Base-by-base conservation (phyloP, 1,140 invertebrate species). In the Hyphantria cunea region DNA sequence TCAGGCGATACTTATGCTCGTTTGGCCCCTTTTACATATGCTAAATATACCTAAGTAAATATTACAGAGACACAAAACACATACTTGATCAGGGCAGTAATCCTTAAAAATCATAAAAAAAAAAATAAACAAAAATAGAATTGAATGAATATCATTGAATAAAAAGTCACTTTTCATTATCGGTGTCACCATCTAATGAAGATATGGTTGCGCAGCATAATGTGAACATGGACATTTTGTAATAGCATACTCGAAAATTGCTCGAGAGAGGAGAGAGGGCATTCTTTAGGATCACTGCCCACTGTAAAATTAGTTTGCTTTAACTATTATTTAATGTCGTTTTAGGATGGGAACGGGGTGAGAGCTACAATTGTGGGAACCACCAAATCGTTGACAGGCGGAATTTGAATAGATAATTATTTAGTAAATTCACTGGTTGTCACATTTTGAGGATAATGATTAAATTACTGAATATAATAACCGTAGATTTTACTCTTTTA, bases 321-420 rank as follows among this genome's bases (percentile, higher is more conserved):
- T 80, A 77, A 77, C 78, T 69, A 80, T 77, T 77, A 75, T 80
- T 80, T 77, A 80, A 80, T 77, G 78, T 74, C 76, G 63, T 76
- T 76, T 73, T 63, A 62, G 59, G 67, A 73, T 80, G 77, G 72
- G 70, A 75, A 76, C 66, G 60, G 61, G 64, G 72, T 60, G 67
- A 77, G 65, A 58, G 44, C 51, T 39, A 68, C 68, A 70, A 75
- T 72, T 75, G 77, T 80, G 77, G 70, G 77, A 80, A 76, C 58
- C 11, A 63, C 52, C 50, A 61, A 68, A 58, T 44, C 56, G 67
- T 72, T 66, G 70, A 75, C 70, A 64, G 59, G 55, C 47, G n/a
- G 50, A 61, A 67, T 76, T 76, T 74, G 69, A 78, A 78, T 73
- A 53, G 67, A 74, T 74, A 70, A 74, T 74, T 74, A 66, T 68